Evolutionary conservation across 2,888 invertebrate genomes (phyloP).

Genomic region (Tuta absoluta): DNA sequence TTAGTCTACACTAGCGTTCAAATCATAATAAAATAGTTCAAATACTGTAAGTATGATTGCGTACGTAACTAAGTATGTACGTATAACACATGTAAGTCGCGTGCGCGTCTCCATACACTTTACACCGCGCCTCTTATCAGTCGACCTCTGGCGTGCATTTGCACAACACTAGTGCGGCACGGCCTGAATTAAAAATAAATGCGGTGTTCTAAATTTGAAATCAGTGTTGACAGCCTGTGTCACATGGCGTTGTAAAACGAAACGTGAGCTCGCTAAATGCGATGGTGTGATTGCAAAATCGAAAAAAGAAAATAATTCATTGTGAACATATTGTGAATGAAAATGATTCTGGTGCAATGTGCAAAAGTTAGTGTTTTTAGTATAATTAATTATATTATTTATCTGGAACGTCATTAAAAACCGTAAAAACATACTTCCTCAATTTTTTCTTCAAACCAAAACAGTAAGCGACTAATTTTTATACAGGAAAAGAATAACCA

Average conservation of each 20-base stretch:
- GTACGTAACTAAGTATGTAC: neutral
- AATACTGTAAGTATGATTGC: too few relatives aligned
- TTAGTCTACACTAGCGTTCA: neutral
- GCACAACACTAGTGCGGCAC: constrained; percentile 15
- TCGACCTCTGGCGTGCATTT: constrained; percentile 57
- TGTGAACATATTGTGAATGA: neutral
- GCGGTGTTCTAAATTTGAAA: neutral
- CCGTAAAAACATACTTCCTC: too few relatives aligned
- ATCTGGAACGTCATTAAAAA: neutral
- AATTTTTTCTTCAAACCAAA: too few relatives aligned
- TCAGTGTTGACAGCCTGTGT: neutral
- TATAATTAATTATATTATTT: too few relatives aligned
- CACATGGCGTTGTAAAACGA: neutral
- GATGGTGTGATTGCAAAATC: neutral
- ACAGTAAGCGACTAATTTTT: too few relatives aligned
- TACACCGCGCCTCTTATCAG: constrained; percentile 58
- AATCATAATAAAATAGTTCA: neutral
- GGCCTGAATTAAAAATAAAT: neutral
- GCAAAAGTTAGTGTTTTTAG: neutral
- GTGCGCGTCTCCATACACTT: constrained; percentile 42
- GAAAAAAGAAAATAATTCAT: neutral
- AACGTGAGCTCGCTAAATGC: neutral
- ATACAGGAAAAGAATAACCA: too few relatives aligned
- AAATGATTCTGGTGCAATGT: neutral
- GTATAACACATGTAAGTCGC: neutral